Base-by-base conservation (phyloP, 2,797 vertebrate species). In the Eupleurogrammus muticus region DNA sequence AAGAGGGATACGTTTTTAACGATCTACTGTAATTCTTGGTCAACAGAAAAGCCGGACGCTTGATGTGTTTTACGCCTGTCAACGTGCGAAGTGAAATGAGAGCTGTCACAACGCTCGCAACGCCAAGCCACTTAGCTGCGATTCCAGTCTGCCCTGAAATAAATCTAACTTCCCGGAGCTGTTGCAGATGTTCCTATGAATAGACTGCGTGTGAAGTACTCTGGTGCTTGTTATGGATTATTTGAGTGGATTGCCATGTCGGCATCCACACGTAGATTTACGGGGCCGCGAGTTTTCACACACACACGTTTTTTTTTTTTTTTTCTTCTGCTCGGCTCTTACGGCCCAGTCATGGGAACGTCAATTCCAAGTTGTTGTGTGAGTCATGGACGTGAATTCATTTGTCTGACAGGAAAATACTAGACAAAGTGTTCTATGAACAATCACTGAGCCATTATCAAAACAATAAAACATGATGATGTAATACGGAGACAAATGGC, bases 151-250 rank as follows among this genome's bases (percentile, higher is more conserved):
- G 28, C 47, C 67, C 36, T 63, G 60, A 80, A 80, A 83, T 81
- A 80, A 79, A 81, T 81, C 44, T 55, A 71, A 73, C 64, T 66
- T 51, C 46, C 63, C 68, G 64, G 66, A 90, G 81, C 63, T 68
- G 73, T 71, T 75, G 72, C 79, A 85, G 74, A 88, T 87, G 72
- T 87, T 76, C 53, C 57, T 53, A 47, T 81, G 73, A 80, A 79
- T 47, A 67, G 60, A 79, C 49, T 13, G 46, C 23, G 21, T 77
- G 72, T 80, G 70, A 77, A 77, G 59, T 49, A 19, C 46, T 56
- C 52, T 66, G 75, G 60, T 81, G 10, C 77, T 75, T 77, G 68
- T 87, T 77, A 70, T 56, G 85, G 79, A 79, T 76, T 75, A 68
- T 81, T 71, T 60, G 40, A 86, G 67, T 52, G 53, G 60, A 76